A percentile compares a stretch with the other conserved stretches of the same genome.
Conservation (phyloP, 2,113 vertebrate genomes). For the Nothobranchius kuhntae region DNA sequence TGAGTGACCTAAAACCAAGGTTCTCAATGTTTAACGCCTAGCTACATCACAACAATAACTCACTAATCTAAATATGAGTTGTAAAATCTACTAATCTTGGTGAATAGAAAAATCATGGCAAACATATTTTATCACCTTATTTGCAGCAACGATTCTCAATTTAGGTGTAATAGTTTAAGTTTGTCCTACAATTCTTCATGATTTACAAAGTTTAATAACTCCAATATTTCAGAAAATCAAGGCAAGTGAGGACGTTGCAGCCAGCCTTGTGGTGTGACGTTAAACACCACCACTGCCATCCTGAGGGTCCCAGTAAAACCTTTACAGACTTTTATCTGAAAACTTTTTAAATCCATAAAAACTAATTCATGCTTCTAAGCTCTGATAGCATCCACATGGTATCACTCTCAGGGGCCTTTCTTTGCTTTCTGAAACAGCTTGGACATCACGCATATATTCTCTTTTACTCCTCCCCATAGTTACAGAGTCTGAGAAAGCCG, state of each 20-base stretch:
- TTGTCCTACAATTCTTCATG: too few species aligned
- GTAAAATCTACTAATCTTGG: too few species aligned
- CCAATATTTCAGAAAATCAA: too few species aligned
- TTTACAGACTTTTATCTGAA: conserved; percentile 10
- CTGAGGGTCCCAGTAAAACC: conserved; percentile 3
- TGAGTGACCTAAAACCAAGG: not conserved
- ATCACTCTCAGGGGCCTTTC: conserved; percentile 14
- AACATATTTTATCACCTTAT: too few species aligned
- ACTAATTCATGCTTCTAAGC: conserved; percentile 8
- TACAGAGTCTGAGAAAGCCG: conserved; percentile 59
- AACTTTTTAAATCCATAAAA: conserved; percentile 15
- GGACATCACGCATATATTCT: conserved; percentile 31
- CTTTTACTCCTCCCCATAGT: not conserved
- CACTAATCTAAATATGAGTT: too few species aligned
- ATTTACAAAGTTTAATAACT: too few species aligned
- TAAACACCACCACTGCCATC: not conserved
- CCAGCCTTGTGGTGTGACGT: too few species aligned
- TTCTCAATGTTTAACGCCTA: not conserved
- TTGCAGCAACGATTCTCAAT: too few species aligned
- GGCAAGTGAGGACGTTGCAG: too few species aligned
- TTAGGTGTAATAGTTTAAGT: too few species aligned
- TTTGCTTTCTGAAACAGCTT: conserved; percentile 19
- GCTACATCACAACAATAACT: not conserved
- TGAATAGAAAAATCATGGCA: too few species aligned
- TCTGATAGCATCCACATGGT: conserved; percentile 21